Evolutionary conservation across 2,113 vertebrate genomes (phyloP).

Genomic region (Vombatus ursinus): DNA sequence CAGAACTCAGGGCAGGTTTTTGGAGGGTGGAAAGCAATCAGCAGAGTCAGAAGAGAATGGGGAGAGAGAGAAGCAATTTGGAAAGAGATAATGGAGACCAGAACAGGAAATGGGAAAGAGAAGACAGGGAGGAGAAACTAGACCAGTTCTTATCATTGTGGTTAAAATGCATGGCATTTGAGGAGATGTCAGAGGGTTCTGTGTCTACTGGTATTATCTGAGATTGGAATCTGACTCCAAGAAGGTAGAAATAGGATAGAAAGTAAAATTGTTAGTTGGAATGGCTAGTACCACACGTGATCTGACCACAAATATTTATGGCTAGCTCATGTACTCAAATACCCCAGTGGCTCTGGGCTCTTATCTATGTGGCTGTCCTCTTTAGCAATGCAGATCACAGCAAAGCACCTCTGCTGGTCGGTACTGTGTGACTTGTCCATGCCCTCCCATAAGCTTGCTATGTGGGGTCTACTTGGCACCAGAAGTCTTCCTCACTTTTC

Average conservation of each 20-base stretch:
- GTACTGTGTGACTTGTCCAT: not conserved
- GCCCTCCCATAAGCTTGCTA: not conserved
- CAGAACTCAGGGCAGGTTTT: not conserved
- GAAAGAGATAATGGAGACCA: constrained; percentile 50
- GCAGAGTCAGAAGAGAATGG: not conserved
- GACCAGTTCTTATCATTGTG: constrained; percentile 33
- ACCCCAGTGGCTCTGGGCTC: not conserved
- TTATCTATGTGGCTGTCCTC: not conserved
- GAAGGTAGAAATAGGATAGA: not conserved
- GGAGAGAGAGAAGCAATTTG: not conserved
- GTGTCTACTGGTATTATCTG: not conserved
- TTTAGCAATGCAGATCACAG: not conserved
- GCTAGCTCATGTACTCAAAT: not conserved
- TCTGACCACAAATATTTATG: not conserved
- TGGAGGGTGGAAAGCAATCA: constrained; percentile 8
- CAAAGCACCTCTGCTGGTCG: not conserved
- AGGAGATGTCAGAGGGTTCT: not conserved
- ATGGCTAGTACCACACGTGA: not conserved
- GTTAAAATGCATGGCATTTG: not conserved
- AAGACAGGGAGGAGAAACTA: not conserved
- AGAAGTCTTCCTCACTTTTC: not conserved
- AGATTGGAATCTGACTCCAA: not conserved
- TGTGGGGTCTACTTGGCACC: not conserved
- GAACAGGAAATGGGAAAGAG: constrained; percentile 41
- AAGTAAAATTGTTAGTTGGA: not conserved